Percentiles rank a stretch among this genome's conserved stretches.
Conservation (phyloP, 1,140 invertebrate species). For the Camponotus floridanus region DNA sequence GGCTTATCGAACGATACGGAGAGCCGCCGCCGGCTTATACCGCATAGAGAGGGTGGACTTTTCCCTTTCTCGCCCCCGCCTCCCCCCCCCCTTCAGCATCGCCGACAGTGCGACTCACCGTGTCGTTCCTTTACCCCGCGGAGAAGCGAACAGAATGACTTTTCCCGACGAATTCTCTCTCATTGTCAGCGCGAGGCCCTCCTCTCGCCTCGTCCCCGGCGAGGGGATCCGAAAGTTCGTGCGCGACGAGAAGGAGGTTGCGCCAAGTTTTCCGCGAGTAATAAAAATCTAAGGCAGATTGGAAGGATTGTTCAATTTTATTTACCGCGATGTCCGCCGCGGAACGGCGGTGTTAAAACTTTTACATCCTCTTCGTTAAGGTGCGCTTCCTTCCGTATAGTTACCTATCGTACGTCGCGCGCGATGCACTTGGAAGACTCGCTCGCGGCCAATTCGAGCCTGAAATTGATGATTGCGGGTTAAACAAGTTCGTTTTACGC, state of each 20-base stretch:
- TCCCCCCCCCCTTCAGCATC: background rate
- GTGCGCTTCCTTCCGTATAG: background rate
- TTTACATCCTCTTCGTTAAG: slow-evolving; percentile 48
- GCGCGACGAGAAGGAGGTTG: background rate
- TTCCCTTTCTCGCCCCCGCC: slow-evolving; percentile 32
- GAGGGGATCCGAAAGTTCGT: slow-evolving; percentile 36
- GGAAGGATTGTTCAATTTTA: slow-evolving; percentile 63
- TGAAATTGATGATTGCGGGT: background rate
- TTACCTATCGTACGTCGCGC: slow-evolving; percentile 3
- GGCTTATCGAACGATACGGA: slow-evolving; percentile 61
- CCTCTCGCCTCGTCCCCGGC: background rate
- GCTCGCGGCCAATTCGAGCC: background rate
- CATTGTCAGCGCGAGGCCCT: too few species aligned
- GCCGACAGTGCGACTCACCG: slow-evolving; percentile 15
- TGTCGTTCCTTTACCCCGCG: slow-evolving; percentile 18
- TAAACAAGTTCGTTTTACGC: background rate
- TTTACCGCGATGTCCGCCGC: slow-evolving; percentile 43
- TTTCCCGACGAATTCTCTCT: slow-evolving; percentile 45
- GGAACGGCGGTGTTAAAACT: slow-evolving; percentile 53
- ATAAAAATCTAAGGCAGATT: slow-evolving; percentile 62
- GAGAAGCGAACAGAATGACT: slow-evolving; percentile 45
- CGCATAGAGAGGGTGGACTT: slow-evolving; percentile 37
- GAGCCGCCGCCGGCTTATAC: slow-evolving; percentile 37
- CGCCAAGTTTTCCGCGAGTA: slow-evolving; percentile 48
- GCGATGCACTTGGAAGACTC: background rate